A percentile compares a stretch with the other conserved stretches of the same genome.
Evolutionary conservation across 2,888 invertebrate genomes (phyloP).

Genomic region (Conomelus anceps): DNA sequence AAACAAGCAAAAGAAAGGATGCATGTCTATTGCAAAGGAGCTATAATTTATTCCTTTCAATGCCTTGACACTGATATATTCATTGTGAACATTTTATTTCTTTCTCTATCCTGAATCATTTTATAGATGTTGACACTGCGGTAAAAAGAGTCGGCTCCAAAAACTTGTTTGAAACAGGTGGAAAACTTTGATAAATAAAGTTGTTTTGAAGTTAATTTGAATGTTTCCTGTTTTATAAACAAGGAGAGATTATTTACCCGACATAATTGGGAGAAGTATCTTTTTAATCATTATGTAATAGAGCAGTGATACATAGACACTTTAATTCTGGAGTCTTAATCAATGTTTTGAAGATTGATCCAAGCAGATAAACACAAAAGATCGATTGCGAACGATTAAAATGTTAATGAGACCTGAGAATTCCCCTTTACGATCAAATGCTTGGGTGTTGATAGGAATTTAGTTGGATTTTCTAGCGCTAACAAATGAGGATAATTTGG

Average conservation of each 20-base stretch:
- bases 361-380: not conserved
- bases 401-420: not conserved
- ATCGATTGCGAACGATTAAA: not conserved
- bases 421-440: not conserved
- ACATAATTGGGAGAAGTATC: not conserved
- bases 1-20: not conserved
- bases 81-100: not conserved
- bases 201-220: not conserved
- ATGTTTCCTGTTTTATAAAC: not conserved
- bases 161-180: not conserved
- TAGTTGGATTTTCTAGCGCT: not conserved
- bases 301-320: not conserved
- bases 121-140: not conserved
- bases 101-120: not conserved
- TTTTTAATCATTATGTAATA: not conserved
- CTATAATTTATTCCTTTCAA: not conserved
- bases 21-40: not conserved
- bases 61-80: not conserved
- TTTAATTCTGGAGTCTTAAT: not conserved
- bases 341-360: not conserved
- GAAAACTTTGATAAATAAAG: not conserved
- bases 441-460: not conserved
- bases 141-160: not conserved
- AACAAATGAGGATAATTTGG: not conserved
- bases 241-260: not conserved